Conservation (phyloP, 2,797 vertebrate species). For the Falco concolor region DNA sequence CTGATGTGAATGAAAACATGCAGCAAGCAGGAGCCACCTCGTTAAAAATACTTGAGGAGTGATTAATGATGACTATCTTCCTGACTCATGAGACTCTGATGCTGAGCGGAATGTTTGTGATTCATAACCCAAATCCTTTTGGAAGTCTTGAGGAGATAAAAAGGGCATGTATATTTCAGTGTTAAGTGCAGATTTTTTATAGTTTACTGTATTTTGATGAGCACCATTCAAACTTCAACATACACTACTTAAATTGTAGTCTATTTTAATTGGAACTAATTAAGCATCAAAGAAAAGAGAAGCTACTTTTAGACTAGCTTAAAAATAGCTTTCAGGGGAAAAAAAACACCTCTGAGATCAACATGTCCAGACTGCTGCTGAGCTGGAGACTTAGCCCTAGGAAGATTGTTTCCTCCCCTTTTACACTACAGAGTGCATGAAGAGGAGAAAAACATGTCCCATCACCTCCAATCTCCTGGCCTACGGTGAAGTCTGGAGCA, state of each 20-base stretch:
- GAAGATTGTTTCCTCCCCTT: neutral
- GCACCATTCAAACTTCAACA: neutral
- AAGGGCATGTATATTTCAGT: neutral
- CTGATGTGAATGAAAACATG: conserved; percentile 34
- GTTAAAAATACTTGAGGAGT: conserved; percentile 20
- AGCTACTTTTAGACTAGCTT: neutral
- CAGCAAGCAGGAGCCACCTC: conserved; percentile 36
- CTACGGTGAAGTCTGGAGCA: neutral
- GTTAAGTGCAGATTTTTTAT: neutral
- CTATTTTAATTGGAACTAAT: conserved; percentile 17
- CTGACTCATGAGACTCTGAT: conserved; percentile 36
- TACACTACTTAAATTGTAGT: neutral
- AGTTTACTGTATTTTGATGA: neutral
- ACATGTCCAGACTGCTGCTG: neutral
- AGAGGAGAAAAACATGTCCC: neutral
- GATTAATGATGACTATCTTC: conserved; percentile 41
- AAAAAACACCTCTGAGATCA: neutral
- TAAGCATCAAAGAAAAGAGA: neutral
- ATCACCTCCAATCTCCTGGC: neutral
- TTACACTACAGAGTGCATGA: neutral
- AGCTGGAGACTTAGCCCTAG: neutral
- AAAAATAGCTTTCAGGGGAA: neutral
- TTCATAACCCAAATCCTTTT: conserved; percentile 25
- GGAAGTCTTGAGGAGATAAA: neutral
- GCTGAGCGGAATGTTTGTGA: conserved; percentile 21